Percentiles rank a stretch among this genome's conserved stretches.
Conservation (phyloP, 2,888 invertebrate genomes). For the Ephialtes manifestator region DNA sequence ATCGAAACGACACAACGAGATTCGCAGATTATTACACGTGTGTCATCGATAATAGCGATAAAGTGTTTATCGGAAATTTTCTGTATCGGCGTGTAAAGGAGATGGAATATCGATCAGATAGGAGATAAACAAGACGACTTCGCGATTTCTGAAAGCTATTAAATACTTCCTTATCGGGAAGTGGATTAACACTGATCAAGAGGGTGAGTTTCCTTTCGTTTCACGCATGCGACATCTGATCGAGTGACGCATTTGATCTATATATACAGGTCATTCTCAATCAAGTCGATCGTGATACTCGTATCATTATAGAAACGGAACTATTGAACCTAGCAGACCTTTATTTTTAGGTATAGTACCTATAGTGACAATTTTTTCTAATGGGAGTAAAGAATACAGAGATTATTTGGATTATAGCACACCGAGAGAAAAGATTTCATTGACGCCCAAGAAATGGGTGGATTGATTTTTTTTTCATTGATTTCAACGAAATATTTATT, state of each 20-base stretch:
- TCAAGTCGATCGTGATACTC: not conserved
- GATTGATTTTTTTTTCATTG: too few species aligned
- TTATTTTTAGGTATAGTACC: too few species aligned
- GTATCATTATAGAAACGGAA: too few species aligned
- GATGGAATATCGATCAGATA: not conserved
- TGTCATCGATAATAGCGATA: not conserved
- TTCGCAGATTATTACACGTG: not conserved
- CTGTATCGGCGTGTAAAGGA: not conserved
- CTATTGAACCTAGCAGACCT: too few species aligned
- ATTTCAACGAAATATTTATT: too few species aligned
- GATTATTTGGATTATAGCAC: too few species aligned
- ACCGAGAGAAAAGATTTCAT: too few species aligned
- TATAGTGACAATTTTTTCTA: too few species aligned
- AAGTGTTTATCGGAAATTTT: not conserved
- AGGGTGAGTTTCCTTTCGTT: conserved; percentile 65
- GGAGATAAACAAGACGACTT: not conserved
- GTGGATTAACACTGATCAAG: conserved; percentile 31
- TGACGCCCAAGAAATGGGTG: too few species aligned
- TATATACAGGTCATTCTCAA: not conserved
- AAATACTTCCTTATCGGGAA: conserved; percentile 1
- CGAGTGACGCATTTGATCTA: conserved; percentile 14
- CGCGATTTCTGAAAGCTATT: not conserved
- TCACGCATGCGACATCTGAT: not conserved
- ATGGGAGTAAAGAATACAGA: too few species aligned
- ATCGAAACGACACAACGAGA: not conserved